These are phyloP conservation scores for pig (Sus scrofa) DNA, from an alignment of 2,113 vertebrate species.

Conservation along the genomic window DNA sequence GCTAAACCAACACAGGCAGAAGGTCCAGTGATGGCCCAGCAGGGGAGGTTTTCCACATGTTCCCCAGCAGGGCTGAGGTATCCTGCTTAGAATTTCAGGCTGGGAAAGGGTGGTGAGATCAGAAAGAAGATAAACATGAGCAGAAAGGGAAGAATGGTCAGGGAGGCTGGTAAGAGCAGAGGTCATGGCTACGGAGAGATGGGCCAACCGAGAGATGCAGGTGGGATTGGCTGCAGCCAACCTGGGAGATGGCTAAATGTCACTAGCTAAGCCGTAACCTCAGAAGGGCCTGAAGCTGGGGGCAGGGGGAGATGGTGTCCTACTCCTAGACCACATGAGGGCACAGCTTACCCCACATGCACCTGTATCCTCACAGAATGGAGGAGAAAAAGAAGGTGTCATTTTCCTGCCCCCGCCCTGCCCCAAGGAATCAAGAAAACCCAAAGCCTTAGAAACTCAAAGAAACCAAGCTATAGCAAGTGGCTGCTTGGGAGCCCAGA, in stretches of 20 bases:
- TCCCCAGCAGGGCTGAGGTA: neutral
- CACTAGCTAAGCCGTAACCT: neutral
- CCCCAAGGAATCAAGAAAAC: neutral
- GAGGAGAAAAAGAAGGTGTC: neutral
- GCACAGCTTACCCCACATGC: accelerated
- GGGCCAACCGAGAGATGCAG: neutral
- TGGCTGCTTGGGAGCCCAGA: neutral
- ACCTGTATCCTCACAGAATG: neutral
- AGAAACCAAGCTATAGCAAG: neutral
- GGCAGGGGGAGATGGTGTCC: neutral
- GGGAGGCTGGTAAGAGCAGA: neutral
- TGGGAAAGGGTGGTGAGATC: neutral
- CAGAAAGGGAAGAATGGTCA: neutral
- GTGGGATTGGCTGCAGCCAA: neutral
- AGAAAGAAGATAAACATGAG: neutral
- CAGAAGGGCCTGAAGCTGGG: neutral
- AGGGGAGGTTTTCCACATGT: neutral
- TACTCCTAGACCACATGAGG: too few relatives aligned
- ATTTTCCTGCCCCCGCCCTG: too few relatives aligned
- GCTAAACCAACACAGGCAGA: neutral
- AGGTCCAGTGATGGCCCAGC: neutral
- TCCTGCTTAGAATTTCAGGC: neutral
- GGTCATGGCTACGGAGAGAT: neutral
- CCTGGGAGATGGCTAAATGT: neutral
- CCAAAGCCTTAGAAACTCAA: neutral